phyloP scores from a whole-genome alignment of 2,888 invertebrate species.

The Macrosiphum euphorbiae region DNA sequence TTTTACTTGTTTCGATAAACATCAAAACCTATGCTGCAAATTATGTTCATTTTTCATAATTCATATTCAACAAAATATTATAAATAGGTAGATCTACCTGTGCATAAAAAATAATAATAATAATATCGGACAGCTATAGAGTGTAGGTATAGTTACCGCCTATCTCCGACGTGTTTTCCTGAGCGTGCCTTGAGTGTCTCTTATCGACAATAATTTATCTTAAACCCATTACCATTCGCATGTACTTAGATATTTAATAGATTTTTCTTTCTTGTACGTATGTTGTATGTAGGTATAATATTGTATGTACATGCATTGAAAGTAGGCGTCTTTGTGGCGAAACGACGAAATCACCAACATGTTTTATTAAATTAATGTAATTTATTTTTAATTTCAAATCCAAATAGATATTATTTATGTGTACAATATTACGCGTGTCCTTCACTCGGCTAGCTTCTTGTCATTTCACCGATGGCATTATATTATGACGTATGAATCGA shows the following conservation, averaged over 20 bases:
- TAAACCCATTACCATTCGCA: slow-evolving; percentile 14
- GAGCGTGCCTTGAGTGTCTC: slow-evolving; percentile 2
- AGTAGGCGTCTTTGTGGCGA: slow-evolving; percentile 47
- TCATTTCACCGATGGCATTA: background rate
- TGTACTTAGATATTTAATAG: slow-evolving; percentile 53
- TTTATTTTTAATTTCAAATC: slow-evolving; percentile 29
- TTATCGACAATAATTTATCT: slow-evolving; percentile 55
- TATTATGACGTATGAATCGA: background rate
- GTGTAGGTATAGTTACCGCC: slow-evolving; percentile 44
- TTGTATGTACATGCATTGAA: slow-evolving; percentile 15
- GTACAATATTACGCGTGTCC: background rate
- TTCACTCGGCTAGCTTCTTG: background rate
- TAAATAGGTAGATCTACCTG: background rate
- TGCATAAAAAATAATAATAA: background rate
- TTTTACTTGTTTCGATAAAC: slow-evolving; percentile 32
- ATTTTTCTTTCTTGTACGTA: background rate
- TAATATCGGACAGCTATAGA: slow-evolving; percentile 16
- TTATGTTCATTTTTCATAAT: slow-evolving; percentile 36
- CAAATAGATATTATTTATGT: slow-evolving; percentile 14
- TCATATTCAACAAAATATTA: slow-evolving; percentile 18
- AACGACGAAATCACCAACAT: slow-evolving; percentile 25
- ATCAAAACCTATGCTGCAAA: background rate
- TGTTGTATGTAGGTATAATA: background rate
- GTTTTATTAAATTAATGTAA: slow-evolving; percentile 22
- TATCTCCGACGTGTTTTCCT: slow-evolving; percentile 27